These are phyloP conservation scores for Cynopterus brachyotis DNA, from an alignment of 2,113 vertebrate species.

Conservation along the genomic window DNA sequence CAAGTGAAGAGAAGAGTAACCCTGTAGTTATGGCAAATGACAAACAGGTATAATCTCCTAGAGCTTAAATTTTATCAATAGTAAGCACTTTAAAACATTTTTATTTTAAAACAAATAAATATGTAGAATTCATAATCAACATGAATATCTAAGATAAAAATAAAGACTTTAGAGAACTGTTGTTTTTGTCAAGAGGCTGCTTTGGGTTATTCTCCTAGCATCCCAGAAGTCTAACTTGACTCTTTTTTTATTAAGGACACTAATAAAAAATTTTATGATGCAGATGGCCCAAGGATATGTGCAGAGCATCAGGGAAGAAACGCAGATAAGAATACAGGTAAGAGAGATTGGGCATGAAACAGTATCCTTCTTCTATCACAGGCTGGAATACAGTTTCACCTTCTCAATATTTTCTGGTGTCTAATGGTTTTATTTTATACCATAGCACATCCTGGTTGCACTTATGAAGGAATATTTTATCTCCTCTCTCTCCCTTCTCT, in stretches of 20 bases:
- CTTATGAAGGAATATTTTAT: neutral
- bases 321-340: neutral
- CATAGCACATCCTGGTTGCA: neutral
- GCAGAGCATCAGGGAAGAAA: neutral
- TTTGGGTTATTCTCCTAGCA: neutral
- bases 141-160: neutral
- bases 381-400: neutral
- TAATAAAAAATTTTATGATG: neutral
- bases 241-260: neutral
- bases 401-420: neutral
- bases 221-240: neutral
- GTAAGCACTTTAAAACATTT: neutral
- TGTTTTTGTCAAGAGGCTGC: neutral
- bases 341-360: neutral
- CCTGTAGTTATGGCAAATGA: neutral
- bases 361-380: neutral
- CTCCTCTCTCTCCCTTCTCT: neutral
- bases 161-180: neutral
- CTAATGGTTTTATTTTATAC: neutral
- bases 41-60: neutral
- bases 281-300: neutral
- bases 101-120: neutral
- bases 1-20: neutral
- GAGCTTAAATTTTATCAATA: neutral
- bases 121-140: neutral